Evolutionary conservation across 1,140 invertebrate genomes (phyloP), one percentile per base, ranked within the genome.

Genomic region (Drosophila paulistorum): DNA sequence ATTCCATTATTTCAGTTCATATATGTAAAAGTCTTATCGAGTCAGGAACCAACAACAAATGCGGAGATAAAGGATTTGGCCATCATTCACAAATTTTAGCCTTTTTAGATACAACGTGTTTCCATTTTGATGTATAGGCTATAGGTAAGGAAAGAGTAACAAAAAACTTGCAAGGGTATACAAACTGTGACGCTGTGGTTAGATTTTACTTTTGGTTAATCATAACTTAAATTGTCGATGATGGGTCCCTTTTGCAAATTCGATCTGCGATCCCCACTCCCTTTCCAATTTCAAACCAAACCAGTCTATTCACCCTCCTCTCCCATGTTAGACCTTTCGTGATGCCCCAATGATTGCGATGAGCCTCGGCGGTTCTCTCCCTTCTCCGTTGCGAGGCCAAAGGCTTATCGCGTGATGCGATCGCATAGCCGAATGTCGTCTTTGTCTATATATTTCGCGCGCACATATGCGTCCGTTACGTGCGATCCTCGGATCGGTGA

Each of bases 341-440:
- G 57, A 59, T 39, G 57, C 57, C 57, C 37, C 57, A 59, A 59
- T 59, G 57, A 59, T 20, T 37, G 57, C 57, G 45, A 51, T 51
- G 45, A 11, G 45, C 45, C 45, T 23, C 10, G 42, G 10, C 37
- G 37, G 10, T 13, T 11, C 51, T 9, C 51, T 7, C 45, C 45
- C 45, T 11, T 2, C 45, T 6, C 45, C 7, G 30, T 33, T 60
- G 13, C 3, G 4, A 61, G 30, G 60, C 55, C 55, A 55, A 60
- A 69, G 33, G 74, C 74, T 79, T 79, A 79, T 79, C 77, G 74
- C 74, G 77, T 79, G 77, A 77, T 79, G 68, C 63, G 77, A 79
- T 79, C 77, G 74, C 77, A 79, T 79, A 79, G 77, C 74, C 77
- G 67, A 79, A 77, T 79, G 74, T 79, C 74, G 74, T 79, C 39